A percentile compares a stretch with the other conserved stretches of the same genome.
These are phyloP conservation scores for Cotesia typhae DNA, from an alignment of 1,140 invertebrate species.

Conservation along the genomic window DNA sequence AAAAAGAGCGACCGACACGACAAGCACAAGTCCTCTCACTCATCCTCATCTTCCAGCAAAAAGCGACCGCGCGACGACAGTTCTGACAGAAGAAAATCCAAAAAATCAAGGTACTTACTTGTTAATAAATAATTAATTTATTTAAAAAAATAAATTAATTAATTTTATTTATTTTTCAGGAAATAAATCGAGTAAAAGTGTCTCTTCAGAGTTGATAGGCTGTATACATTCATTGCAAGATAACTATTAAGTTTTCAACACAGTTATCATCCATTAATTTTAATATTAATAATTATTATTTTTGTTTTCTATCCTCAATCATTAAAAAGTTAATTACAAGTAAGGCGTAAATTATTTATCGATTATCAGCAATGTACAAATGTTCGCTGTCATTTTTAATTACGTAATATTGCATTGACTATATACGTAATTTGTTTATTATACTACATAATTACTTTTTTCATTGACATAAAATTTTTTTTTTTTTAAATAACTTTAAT, in stretches of 20 bases:
- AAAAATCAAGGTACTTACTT: slow-evolving; percentile 71
- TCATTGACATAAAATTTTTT: too few relatives aligned
- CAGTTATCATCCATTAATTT: not conserved
- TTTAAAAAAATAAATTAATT: not conserved
- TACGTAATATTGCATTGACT: not conserved
- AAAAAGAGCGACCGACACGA: slow-evolving; percentile 65
- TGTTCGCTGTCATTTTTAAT: slow-evolving; percentile 1
- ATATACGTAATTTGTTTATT: not conserved
- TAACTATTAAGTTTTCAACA: not conserved
- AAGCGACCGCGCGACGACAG: slow-evolving; percentile 80
- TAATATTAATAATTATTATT: not conserved
- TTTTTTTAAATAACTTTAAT: too few relatives aligned
- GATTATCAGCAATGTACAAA: slow-evolving; percentile 3
- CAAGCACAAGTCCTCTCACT: slow-evolving; percentile 60
- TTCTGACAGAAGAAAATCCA: slow-evolving; percentile 73
- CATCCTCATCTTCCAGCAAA: slow-evolving; percentile 64
- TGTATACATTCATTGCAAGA: slow-evolving; percentile 6
- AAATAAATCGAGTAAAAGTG: not conserved
- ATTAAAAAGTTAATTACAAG: not conserved
- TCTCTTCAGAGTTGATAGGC: not conserved
- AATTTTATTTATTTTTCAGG: not conserved
- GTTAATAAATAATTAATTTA: not conserved
- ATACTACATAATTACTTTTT: not conserved
- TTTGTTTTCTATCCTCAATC: not conserved
- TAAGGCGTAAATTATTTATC: slow-evolving; percentile 2